Evolutionary conservation across 2,888 invertebrate genomes (phyloP).

Genomic region (Leucophenga maculata): DNA sequence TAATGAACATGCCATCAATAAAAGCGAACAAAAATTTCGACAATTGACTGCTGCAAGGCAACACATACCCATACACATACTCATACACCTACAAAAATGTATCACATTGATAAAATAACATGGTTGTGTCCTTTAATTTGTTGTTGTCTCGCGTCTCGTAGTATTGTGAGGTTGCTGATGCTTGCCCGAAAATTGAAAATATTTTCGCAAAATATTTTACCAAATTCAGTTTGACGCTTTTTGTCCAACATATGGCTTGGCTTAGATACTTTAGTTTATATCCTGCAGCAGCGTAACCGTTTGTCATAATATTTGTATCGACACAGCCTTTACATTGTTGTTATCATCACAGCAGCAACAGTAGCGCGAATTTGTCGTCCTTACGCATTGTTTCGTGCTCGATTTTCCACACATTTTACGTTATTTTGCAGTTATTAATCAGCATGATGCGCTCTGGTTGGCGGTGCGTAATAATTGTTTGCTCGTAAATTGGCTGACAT

Average conservation of each 20-base stretch:
- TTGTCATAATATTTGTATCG: background rate
- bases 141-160: no score
- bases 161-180: slow-evolving; percentile 30
- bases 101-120: slow-evolving; percentile 53
- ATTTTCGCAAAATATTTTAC: no score
- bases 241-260: slow-evolving; percentile 9
- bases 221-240: no score
- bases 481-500: slow-evolving; percentile 2
- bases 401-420: slow-evolving; percentile 30
- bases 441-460: background rate
- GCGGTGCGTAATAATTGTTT: slow-evolving; percentile 17
- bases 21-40: no score
- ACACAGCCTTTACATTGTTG: background rate
- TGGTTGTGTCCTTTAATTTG: slow-evolving; percentile 29
- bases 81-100: slow-evolving; percentile 43
- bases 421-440: slow-evolving; percentile 2
- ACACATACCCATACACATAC: slow-evolving; percentile 15
- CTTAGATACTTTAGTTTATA: background rate
- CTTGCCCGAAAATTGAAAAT: slow-evolving; percentile 34
- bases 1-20: no score
- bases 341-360: background rate
- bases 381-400: background rate
- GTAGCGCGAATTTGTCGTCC: background rate
- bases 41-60: background rate
- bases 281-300: no score